These are phyloP conservation scores for Mycteria americana DNA, from an alignment of 2,797 vertebrate species.

Conservation along the genomic window DNA sequence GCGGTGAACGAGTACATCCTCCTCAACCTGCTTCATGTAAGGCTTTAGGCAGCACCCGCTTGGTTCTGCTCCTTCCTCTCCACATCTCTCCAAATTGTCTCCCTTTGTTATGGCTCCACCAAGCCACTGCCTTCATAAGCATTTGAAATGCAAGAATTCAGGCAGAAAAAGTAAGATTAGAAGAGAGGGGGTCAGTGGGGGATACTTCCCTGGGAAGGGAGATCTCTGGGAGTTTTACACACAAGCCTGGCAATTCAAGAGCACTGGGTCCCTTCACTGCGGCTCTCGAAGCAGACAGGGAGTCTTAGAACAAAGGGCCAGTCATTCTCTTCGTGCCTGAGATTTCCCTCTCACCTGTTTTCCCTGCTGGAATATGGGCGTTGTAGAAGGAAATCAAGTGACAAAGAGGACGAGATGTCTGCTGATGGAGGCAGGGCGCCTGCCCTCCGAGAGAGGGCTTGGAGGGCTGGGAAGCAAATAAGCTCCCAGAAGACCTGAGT, in stretches of 20 bases:
- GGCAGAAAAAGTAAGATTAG: neutral
- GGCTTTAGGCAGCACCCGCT: constrained; percentile 27
- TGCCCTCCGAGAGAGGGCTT: neutral
- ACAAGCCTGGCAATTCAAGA: neutral
- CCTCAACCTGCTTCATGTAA: constrained; percentile 86
- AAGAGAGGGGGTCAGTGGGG: neutral
- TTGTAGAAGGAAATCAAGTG: neutral
- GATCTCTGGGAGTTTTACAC: neutral
- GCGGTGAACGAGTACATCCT: constrained; percentile 92
- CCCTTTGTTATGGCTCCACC: neutral
- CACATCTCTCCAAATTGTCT: neutral
- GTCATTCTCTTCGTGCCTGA: neutral
- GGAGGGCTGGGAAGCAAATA: neutral
- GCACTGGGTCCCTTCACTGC: neutral
- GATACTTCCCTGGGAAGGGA: neutral
- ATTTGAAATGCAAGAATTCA: neutral
- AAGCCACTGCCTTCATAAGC: neutral
- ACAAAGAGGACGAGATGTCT: neutral
- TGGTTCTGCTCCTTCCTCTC: neutral
- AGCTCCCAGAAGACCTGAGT: neutral
- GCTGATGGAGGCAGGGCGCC: neutral
- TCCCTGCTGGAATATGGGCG: neutral
- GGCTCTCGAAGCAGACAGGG: neutral
- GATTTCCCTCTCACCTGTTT: neutral
- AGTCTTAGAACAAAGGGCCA: neutral